phyloP scores from a whole-genome alignment of 1,140 invertebrate genomes.

The Sweltsa coloradensis region DNA sequence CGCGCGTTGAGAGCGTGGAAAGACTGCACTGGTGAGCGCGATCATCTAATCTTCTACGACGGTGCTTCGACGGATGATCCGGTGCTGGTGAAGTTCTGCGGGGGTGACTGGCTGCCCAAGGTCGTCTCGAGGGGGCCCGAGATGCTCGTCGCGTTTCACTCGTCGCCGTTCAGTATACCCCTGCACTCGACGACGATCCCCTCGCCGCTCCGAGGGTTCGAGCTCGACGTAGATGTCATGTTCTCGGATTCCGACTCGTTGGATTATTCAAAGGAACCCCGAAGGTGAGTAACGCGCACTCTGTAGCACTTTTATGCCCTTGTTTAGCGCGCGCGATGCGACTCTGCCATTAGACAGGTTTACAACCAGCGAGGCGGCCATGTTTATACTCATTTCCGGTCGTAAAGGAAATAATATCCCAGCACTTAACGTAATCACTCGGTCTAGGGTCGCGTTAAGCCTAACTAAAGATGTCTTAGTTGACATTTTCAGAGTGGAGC shows the following conservation, averaged over 20 bases:
- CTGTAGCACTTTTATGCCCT: too few relatives aligned
- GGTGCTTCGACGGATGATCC: slow-evolving; percentile 64
- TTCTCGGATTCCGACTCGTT: slow-evolving; percentile 71
- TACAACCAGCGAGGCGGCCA: too few relatives aligned
- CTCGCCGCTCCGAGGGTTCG: slow-evolving; percentile 57
- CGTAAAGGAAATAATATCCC: too few relatives aligned
- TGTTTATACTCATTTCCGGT: too few relatives aligned
- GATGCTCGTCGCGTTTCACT: slow-evolving; percentile 63
- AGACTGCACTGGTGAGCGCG: slow-evolving; percentile 66
- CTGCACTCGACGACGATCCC: slow-evolving; percentile 37
- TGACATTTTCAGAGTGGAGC: too few relatives aligned
- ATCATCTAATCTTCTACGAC: slow-evolving; percentile 76
- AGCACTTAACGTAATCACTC: too few relatives aligned
- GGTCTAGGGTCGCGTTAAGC: too few relatives aligned
- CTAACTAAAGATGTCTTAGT: too few relatives aligned
- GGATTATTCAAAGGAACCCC: slow-evolving; percentile 47
- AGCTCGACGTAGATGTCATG: slow-evolving; percentile 74
- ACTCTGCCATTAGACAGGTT: too few relatives aligned
- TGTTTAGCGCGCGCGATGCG: too few relatives aligned
- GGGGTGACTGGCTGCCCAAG: slow-evolving; percentile 64
- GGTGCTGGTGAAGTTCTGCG: slow-evolving; percentile 74
- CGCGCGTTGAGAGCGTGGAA: slow-evolving; percentile 62
- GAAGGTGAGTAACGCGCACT: slow-evolving; percentile 33
- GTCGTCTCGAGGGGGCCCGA: slow-evolving; percentile 60
- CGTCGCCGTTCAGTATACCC: slow-evolving; percentile 60